Base-by-base conservation (phyloP, 1,140 invertebrate genomes). In the Apocrypta bakeri region DNA sequence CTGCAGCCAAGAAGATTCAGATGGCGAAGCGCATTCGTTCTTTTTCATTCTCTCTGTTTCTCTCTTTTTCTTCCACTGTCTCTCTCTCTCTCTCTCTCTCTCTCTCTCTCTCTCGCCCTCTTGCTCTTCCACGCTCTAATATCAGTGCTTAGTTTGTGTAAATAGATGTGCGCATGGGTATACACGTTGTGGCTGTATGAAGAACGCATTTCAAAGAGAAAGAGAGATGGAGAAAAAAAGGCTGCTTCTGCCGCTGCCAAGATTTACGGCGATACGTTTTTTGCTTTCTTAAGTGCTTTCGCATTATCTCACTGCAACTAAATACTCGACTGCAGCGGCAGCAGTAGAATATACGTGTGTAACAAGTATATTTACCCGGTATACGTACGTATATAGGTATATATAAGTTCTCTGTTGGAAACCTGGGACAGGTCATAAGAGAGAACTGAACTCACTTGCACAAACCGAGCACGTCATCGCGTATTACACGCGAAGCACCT, bases 1-100 rank as follows among this genome's bases (percentile, higher is more conserved):
- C 85, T n/a, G 37, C 87, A 85, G 86, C 89, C 88, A 88, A 87
- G 86, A 89, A 91, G 89, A 91, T 90, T 91, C 89, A 87, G 87
- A 87, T 88, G 79, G 64, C 79, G 66, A 56, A 21, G 42, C 42
- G 0, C 48, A 7, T 56, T 56, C 17, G 21, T 56, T 56, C 21
- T 21, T n/a, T 56, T 56, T 56, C 14, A 83, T 61, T 37, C 69
- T 77, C 71, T 56, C 48, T 25, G 48, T 48, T 31, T 33, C 64
- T 63, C n/a, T 72, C 21, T 24, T 78, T 78, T 72, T 0, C 33
- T n/a, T n/a, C n/a, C n/a, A n/a, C n/a, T n/a, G n/a, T n/a, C n/a
- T n/a, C n/a, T n/a, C 42, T 84, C 64, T 40, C 73, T 76, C 71
- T 56, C 42, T 24, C 68, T 42, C 40, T 40, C 64, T 63, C n/a